Evolutionary conservation across 2,888 invertebrate genomes (phyloP).

Genomic region (Agriopis leucophaearia): DNA sequence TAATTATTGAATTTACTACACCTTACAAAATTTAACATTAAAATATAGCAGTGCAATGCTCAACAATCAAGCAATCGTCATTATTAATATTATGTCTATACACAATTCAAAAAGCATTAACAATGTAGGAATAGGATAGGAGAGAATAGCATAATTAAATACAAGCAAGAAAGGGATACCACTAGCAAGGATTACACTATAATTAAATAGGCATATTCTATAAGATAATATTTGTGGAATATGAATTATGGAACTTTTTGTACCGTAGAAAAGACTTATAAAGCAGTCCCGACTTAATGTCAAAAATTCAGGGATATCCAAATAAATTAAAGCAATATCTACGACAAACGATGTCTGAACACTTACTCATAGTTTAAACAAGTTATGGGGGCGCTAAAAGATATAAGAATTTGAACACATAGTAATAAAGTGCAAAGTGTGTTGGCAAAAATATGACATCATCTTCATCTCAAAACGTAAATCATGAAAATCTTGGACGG

Average conservation of each 20-base stretch:
- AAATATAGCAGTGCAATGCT: conserved; percentile 73
- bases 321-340: conserved; percentile 29
- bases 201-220: conserved; percentile 28
- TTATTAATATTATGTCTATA: conserved; percentile 48
- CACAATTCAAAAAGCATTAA: conserved; percentile 50
- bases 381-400: conserved; percentile 13
- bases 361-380: conserved; percentile 22
- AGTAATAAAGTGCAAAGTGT: conserved; percentile 17
- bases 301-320: conserved; percentile 10
- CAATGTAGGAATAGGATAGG: conserved; percentile 39
- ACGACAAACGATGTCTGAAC: conserved; percentile 18
- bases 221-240: conserved; percentile 25
- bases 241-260: background rate
- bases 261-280: conserved; percentile 3
- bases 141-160: conserved; percentile 41
- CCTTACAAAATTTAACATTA: conserved; percentile 63
- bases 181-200: conserved; percentile 33
- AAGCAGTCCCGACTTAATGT: conserved; percentile 9
- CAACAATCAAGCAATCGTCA: conserved; percentile 67
- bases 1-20: conserved; percentile 66
- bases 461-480: conserved; percentile 26
- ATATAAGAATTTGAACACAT: conserved; percentile 18
- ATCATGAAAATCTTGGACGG: conserved; percentile 36
- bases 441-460: conserved; percentile 39
- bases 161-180: conserved; percentile 32